These are phyloP conservation scores for Paracyprichromis sp. DNA, from an alignment of 2,113 vertebrate species.

Conservation along the genomic window DNA sequence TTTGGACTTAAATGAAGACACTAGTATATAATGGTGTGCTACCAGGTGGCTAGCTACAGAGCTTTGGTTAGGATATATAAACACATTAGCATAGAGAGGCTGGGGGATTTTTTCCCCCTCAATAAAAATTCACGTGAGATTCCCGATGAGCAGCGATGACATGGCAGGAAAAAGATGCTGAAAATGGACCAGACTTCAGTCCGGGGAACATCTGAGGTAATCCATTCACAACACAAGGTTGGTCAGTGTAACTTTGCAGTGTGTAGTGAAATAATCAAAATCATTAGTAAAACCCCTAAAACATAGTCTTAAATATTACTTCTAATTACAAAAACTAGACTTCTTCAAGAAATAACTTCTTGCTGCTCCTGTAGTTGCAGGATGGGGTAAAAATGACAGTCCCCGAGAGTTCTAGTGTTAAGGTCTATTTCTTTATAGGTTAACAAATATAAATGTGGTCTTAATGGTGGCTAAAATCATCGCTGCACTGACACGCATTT, in stretches of 20 bases:
- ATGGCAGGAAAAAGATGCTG: not conserved
- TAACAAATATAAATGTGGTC: not conserved
- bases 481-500: not conserved
- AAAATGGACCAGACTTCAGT: not conserved
- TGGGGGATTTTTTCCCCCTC: not conserved
- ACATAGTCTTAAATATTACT: not conserved
- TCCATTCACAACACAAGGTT: accelerated
- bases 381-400: not conserved
- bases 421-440: not conserved
- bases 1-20: not conserved
- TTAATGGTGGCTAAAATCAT: not conserved
- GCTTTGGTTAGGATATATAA: not conserved
- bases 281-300: not conserved
- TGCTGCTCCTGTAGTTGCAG: not conserved
- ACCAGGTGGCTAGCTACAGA: accelerated
- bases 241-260: not conserved
- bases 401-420: not conserved
- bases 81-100: not conserved
- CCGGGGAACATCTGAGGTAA: accelerated
- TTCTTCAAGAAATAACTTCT: not conserved
- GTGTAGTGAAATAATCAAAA: accelerated
- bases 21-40: not conserved
- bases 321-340: not conserved
- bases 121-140: not conserved
- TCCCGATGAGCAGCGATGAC: not conserved